Base-by-base conservation (phyloP, 2,113 vertebrate species). In the Sarotherodon lohbergeri region DNA sequence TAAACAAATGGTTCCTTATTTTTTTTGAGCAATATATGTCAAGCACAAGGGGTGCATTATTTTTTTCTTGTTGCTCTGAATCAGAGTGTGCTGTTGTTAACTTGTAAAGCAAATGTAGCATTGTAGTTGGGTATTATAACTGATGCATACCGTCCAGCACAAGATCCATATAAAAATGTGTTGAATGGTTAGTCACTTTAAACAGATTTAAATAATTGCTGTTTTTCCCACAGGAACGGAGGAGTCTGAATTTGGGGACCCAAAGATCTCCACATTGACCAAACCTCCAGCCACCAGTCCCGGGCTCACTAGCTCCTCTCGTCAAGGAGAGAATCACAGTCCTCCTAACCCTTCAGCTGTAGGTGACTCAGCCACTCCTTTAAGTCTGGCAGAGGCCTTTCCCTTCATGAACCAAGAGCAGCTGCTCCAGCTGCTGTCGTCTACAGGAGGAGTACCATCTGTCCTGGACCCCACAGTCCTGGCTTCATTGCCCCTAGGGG, bases 321-420 rank as follows among this genome's bases (percentile, higher is more conserved):
- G 91, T 52, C 88, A 93, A 3, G 95, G 86, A 46, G 93, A 92
- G 19, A 82, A 85, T 79, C 82, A 54, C 55, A 89, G 86, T 81
- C 87, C 89, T 50, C 88, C 83, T 3, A 73, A 87, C 46, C 86
- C 92, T 48, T 87, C 94, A 46, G 48, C 81, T 32, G 76, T 93
- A 29, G 90, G 92, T 6, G 96, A 97, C 57, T 84, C 95, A 2
- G 16, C 89, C 3, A 57, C 91, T 71, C 57, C 96, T 50, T 85
- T 96, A 43, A 95, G 95, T 76, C 89, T 97, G 84, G 96, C 96
- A 4, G 97, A 98, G 87, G 96, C 97, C 27, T 97, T 98, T 91
- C 97, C 97, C n/a, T 97, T 98, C 91, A 97, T 97, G 93, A 97
- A 96, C 86, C 98, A 97, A 76, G 97, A 98, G 82, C 97, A 98